These are phyloP conservation scores for Drosophila lutescens DNA, from an alignment of 2,888 invertebrate species.

Conservation along the genomic window DNA sequence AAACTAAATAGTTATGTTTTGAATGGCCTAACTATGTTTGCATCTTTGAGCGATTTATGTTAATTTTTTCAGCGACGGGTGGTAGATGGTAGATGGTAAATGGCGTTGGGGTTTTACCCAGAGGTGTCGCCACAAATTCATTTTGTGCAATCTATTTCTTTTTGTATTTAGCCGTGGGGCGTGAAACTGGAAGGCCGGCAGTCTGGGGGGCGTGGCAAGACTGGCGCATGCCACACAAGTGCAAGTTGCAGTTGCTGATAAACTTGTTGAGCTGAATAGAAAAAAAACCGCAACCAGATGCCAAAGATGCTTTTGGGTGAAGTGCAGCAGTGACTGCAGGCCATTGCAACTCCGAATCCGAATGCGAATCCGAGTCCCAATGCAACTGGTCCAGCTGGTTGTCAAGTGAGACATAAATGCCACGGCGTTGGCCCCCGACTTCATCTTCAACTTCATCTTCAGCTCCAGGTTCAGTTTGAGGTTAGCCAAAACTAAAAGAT, in stretches of 20 bases:
- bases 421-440: slow-evolving; percentile 15
- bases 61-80: slow-evolving; percentile 2
- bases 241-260: slow-evolving; percentile 26
- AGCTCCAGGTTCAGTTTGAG: slow-evolving; percentile 17
- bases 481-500: slow-evolving; percentile 3
- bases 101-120: slow-evolving; percentile 5
- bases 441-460: background rate
- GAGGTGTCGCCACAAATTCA: slow-evolving; percentile 31
- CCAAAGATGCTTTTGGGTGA: slow-evolving; percentile 48
- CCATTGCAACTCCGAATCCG: slow-evolving; percentile 9
- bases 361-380: slow-evolving; percentile 11
- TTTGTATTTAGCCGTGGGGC: slow-evolving; percentile 1
- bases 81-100: slow-evolving; percentile 20
- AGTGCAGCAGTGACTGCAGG: slow-evolving; percentile 17
- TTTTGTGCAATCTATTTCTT: slow-evolving; percentile 4
- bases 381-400: slow-evolving; percentile 52
- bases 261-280: slow-evolving; percentile 32
- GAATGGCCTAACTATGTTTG: background rate
- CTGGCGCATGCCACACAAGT: slow-evolving; percentile 39
- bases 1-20: slow-evolving; percentile 1
- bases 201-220: slow-evolving; percentile 14
- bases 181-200: background rate
- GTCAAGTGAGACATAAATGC: slow-evolving; percentile 45
- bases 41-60: background rate
- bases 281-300: slow-evolving; percentile 29